Evolutionary conservation across 2,113 vertebrate species (phyloP), one percentile per base, ranked within the genome.

Genomic region (Larimichthys crocea): DNA sequence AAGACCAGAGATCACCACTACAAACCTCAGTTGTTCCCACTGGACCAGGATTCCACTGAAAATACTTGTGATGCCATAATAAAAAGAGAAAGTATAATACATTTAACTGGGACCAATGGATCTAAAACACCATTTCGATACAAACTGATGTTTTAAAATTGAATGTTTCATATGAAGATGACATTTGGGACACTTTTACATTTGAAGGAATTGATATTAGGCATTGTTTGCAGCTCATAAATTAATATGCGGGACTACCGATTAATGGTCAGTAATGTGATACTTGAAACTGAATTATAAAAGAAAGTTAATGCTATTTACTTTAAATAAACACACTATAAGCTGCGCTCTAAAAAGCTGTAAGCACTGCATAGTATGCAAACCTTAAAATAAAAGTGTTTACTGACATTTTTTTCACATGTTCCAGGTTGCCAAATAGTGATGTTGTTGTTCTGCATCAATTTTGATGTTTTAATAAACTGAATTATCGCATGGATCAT

Each of bases 381-480:
- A 77, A 81, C 74, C 74, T 86, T 61, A 57, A 64, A 79, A 83
- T 49, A 44, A 70, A 83, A 86, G 80, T 83, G 84, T 88, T 87
- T 82, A 88, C 87, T 82, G 77, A 86, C 76, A 82, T 84, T 84
- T 86, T 86, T 84, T 84, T 76, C 87, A 92, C 87, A 76, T 9
- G 86, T 92, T 90, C 89, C 83, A 84, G 60, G 86, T 92, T 93
- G 92, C 93, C 92, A 94, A 94, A 93, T 65, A 66, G 63, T 89
- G 76, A 86, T 86, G 71, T 73, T 91, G 80, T 87, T 91, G 80
- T 83, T 82, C 76, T 69, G 61, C 72, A 68, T 88, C 72, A 67
- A 63, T 84, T 90, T 79, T 84, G 70, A 83, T 85, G 84, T 92
- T 93, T 92, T 92, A 92, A 93, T 94, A 93, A 94, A 94, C 83